Evolutionary conservation across 2,888 invertebrate species (phyloP).

Genomic region (Beris morrisii): DNA sequence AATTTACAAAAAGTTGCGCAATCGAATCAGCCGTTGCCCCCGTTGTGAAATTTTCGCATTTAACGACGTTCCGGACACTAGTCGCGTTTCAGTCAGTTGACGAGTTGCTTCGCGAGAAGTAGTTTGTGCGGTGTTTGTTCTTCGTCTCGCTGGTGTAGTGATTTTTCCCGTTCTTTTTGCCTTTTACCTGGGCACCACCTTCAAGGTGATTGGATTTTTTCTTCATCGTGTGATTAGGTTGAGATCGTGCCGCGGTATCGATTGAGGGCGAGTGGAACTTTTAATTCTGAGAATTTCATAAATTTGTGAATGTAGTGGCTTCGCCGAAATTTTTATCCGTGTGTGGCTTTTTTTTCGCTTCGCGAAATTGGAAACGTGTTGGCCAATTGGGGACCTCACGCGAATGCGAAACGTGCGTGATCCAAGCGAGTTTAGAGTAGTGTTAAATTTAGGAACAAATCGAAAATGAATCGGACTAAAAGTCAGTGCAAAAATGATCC

Average conservation of each 20-base stretch:
- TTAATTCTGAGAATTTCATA: no score
- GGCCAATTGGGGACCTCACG: background rate
- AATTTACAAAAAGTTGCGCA: conserved; percentile 21
- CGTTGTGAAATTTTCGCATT: conserved; percentile 10
- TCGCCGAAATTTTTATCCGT: background rate
- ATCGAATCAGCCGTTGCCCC: background rate
- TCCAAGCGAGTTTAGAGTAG: background rate
- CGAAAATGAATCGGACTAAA: conserved; percentile 20
- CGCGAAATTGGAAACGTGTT: background rate
- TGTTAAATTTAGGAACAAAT: background rate
- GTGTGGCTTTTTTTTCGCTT: background rate
- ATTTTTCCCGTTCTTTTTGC: background rate
- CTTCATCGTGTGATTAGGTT: no score
- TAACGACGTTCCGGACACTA: background rate
- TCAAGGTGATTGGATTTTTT: no score
- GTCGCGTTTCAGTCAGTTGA: conserved; percentile 1
- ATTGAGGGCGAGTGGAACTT: no score
- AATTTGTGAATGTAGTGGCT: no score
- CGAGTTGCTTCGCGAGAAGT: background rate
- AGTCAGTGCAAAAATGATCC: conserved; percentile 6
- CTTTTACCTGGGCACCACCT: background rate
- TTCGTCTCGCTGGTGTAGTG: background rate
- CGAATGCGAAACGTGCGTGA: background rate
- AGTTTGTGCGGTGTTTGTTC: background rate
- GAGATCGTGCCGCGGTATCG: no score